Evolutionary conservation across 2,113 vertebrate genomes (phyloP), one percentile per base, ranked within the genome.

Genomic region (Chaenogobius annularis): DNA sequence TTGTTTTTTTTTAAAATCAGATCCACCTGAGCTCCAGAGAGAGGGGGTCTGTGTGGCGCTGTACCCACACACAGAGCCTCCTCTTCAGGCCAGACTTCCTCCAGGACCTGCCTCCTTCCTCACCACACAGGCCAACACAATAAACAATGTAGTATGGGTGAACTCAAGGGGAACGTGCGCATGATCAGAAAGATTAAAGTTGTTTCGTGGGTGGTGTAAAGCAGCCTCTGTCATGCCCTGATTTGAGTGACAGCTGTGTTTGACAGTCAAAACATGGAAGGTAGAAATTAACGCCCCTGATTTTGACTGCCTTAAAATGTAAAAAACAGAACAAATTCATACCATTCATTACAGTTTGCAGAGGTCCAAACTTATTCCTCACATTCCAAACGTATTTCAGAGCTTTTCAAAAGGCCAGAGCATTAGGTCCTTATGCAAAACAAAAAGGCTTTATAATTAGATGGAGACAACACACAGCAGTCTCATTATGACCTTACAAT

Each of bases 1-100:
- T 31, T n/a, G n/a, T n/a, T n/a, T n/a, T n/a, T n/a, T n/a, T n/a
- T n/a, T n/a, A n/a, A n/a, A 90, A 92, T 88, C 81, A 55, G 77
- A 87, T 74, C 74, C 89, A 87, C 80, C 84, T 87, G 87, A 86
- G 67, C 65, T 66, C 14, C 68, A 80, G 75, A 61, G 66, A 14
- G 66, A 68, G 83, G 19, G 50, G 61, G 71, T 17, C 69, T 70
- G 80, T 62, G 23, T 75, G 64, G 69, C 69, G 74, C 79, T 72
- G 83, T 48, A 55, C 2, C 74, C 75, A 77, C 68, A 85, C 68
- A 85, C 68, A 87, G 46, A 79, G 66, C 70, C n/a, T 83, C 72
- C 78, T 54, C 74, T 75, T 83, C 70, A 75, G 69, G 68, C 37
- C 75, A 22, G 23, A 80, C 54, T 52, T 58, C n/a, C 23, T 58